Evolutionary conservation across 37 sponge, comb jelly and placozoan species (phyloP).

Genomic region (Eunapius fragilis): DNA sequence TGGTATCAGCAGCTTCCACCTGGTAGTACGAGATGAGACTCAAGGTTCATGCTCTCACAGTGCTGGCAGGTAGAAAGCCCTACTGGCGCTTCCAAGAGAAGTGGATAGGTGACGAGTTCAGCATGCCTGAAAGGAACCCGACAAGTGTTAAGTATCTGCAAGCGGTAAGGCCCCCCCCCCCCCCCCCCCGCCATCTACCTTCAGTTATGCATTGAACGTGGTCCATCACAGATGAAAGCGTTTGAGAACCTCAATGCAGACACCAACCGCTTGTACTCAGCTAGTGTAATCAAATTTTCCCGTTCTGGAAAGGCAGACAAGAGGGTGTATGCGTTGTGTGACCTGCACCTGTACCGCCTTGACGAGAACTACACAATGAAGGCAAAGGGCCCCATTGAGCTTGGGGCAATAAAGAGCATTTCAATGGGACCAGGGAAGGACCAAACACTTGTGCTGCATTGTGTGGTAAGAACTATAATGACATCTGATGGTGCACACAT

Average conservation of each 20-base stretch:
- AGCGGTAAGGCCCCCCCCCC: conserved; percentile 50
- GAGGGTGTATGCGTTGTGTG: conserved; percentile 61
- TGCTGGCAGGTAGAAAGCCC: conserved; percentile 40
- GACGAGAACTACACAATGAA: conserved; percentile 41
- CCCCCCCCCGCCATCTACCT: too few species aligned
- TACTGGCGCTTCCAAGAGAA: conserved; percentile 38
- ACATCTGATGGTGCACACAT: not conserved
- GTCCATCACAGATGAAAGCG: conserved; percentile 34
- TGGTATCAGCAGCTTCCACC: not conserved
- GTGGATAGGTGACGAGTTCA: conserved; percentile 65
- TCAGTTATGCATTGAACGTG: not conserved
- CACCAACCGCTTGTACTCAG: conserved; percentile 49
- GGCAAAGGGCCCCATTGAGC: conserved; percentile 50
- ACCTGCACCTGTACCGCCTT: conserved; percentile 65
- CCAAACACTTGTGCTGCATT: conserved; percentile 68
- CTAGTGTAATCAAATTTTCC: conserved; percentile 57
- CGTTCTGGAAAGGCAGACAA: conserved; percentile 39
- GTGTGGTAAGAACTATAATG: conserved; percentile 16
- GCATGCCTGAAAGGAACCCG: conserved; percentile 30
- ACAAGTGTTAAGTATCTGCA: conserved; percentile 4
- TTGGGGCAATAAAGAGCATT: conserved; percentile 40
- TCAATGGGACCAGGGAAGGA: conserved; percentile 50
- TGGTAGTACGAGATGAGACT: conserved; percentile 51
- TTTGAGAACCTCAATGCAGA: conserved; percentile 50
- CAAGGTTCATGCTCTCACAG: conserved; percentile 33